Evolutionary conservation across 2,888 invertebrate species (phyloP), one percentile per base, ranked within the genome.

Genomic region (Cantharis lateralis): DNA sequence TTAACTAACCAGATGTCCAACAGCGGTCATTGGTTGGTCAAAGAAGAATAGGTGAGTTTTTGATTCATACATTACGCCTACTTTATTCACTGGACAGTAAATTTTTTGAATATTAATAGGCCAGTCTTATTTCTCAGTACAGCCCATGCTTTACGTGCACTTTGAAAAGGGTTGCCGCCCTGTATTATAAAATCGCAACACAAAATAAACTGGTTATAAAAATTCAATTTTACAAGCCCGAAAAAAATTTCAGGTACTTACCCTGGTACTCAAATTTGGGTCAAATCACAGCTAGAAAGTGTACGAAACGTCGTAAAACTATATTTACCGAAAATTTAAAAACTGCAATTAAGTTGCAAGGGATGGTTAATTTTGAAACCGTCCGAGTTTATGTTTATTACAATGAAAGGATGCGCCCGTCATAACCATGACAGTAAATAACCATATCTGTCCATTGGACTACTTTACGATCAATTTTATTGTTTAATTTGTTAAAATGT

Each of bases 351-450:
- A 81, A 80, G 79, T 70, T 68, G 74, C 63, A 63, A 63, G 24
- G 74, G 48, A 69, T 72, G 71, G 72, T n/a, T 69, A 76, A 76
- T 76, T 76, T 70, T 64, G 72, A 48, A 28, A 68, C 20, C 48
- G 15, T 24, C 32, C 16, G 63, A 15, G 62, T 24, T 62, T 48
- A 62, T 15, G 69, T 63, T 18, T 71, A 71, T 72, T 72, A 70
- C 73, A 75, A 70, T 68, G 69, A 75, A 80, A 77, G 81, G 81
- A 79, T 78, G 79, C 79, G 80, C 74, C 78, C 71, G 79, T 80
- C 80, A 80, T 81, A 80, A 80, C 80, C 79, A 79, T 81, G 80
- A 81, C 81, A 80, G 78, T 81, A 82, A 82, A 82, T 82, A 81
- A 82, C 81, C 80, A 82, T 82, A 80, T 82, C 81, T 80, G 81